Conservation (phyloP, 2,888 invertebrate genomes). For the Lochmaea capreae region DNA sequence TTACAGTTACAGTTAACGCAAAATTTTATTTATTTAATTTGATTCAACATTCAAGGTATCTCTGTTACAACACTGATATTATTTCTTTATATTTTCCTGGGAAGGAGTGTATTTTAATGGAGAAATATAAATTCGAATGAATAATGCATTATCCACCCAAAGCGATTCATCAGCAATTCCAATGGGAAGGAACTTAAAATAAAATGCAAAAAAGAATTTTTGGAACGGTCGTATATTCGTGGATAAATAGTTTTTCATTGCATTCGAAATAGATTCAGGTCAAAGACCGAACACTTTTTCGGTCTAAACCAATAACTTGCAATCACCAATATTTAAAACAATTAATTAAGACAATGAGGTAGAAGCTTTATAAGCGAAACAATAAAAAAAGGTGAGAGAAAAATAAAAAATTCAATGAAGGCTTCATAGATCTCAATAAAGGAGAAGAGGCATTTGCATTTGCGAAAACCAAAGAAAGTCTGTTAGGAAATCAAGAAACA, state of each 20-base stretch:
- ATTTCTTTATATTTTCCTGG: conserved; percentile 21
- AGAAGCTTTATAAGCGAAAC: no score
- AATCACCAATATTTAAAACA: no score
- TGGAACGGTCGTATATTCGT: neutral
- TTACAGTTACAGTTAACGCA: no score
- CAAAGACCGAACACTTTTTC: neutral
- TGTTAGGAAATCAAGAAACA: no score
- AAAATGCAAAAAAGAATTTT: conserved; percentile 24
- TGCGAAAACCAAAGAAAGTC: no score
- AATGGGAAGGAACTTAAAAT: conserved; percentile 19
- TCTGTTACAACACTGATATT: neutral
- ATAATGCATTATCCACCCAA: conserved; percentile 33
- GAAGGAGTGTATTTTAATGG: conserved; percentile 33
- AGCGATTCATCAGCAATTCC: conserved; percentile 35
- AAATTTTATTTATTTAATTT: no score
- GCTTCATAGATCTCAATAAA: no score
- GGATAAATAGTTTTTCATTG: neutral
- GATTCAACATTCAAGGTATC: neutral
- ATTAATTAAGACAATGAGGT: no score
- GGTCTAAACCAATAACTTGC: no score
- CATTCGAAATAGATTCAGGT: neutral
- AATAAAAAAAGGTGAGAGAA: no score
- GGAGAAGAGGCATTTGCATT: no score
- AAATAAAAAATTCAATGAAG: no score
- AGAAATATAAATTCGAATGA: conserved; percentile 36